Evolutionary conservation across 2,113 vertebrate genomes (phyloP), one percentile per base, ranked within the genome.

Genomic region (Scolopax mira): DNA sequence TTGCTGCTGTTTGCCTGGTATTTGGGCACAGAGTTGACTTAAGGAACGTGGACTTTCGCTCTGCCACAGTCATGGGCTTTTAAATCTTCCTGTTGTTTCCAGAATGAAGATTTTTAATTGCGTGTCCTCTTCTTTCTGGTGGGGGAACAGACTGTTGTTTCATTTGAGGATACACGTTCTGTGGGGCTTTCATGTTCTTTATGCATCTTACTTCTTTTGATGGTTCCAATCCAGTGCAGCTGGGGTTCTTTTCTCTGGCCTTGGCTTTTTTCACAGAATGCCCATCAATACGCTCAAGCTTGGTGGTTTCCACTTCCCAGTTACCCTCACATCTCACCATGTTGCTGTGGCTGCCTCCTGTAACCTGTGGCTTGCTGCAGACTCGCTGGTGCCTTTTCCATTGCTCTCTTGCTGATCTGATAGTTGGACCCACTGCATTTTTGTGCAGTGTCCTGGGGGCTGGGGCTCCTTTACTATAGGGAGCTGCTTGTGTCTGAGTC

Each of bases 131-230:
- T 71, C 31, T 48, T 74, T 62, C 37, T 41, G 25, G 13, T 35
- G 28, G 21, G 41, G 13, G 16, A 80, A 10, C 14, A 18, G 10
- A 27, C 41, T 57, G 41, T 21, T 35, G 1, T 80, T 92, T 85
- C 3, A 2, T 49, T 72, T 0, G 0, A 42, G 33, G 33, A 35
- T 6, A n/a, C 30, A 23, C 0, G 1, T 61, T 39, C 58, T 39
- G 18, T 21, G 27, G 21, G 28, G 27, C 15, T 75, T 58, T 57
- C 24, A 18, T 6, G 24, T 54, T 55, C 15, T 16, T 67, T 7
- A 39, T 35, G 16, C 13, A 35, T 41, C 13, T 18, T 57, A 11
- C 24, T 60, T 37, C 28, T 85, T 91, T 65, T 49, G 49, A 31
- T 41, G 58, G 12, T 73, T 79, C 72, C n/a, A 57, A 18, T 4